Evolutionary conservation across 2,113 vertebrate species (phyloP).

Genomic region (Ranitomeya imitator): DNA sequence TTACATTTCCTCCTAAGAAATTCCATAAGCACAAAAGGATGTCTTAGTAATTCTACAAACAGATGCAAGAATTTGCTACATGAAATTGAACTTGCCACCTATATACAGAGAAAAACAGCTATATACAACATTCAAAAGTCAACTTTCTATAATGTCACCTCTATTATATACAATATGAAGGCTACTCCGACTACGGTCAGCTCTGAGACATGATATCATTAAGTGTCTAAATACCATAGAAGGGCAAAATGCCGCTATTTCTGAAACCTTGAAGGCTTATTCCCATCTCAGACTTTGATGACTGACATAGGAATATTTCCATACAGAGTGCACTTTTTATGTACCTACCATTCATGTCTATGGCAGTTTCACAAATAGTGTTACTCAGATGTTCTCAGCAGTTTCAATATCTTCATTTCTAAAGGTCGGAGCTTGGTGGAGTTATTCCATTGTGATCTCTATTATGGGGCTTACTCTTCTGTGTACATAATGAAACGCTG

Average conservation of each 20-base stretch:
- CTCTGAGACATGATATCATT: not conserved
- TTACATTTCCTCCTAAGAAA: conserved; percentile 35
- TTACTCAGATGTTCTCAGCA: too few relatives aligned
- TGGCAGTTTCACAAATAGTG: too few relatives aligned
- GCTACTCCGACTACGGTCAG: not conserved
- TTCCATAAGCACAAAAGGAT: conserved; percentile 9
- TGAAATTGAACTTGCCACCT: not conserved
- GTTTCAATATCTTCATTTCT: too few relatives aligned
- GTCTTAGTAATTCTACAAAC: conserved; percentile 10
- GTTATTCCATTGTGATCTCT: too few relatives aligned
- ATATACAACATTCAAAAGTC: not conserved
- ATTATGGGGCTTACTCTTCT: too few relatives aligned
- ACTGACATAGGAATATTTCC: too few relatives aligned
- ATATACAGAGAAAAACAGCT: not conserved
- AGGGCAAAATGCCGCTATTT: not conserved
- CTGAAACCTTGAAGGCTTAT: not conserved
- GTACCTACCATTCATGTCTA: too few relatives aligned
- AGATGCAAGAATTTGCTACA: not conserved
- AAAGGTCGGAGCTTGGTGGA: too few relatives aligned
- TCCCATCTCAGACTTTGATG: too few relatives aligned
- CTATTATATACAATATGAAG: not conserved
- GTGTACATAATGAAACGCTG: too few relatives aligned
- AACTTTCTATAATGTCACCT: not conserved
- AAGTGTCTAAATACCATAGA: not conserved
- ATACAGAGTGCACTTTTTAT: too few relatives aligned